Percentiles rank a stretch among this genome's conserved stretches.
Conservation (phyloP, 2,888 invertebrate species). For the Brachyopa scutellaris region DNA sequence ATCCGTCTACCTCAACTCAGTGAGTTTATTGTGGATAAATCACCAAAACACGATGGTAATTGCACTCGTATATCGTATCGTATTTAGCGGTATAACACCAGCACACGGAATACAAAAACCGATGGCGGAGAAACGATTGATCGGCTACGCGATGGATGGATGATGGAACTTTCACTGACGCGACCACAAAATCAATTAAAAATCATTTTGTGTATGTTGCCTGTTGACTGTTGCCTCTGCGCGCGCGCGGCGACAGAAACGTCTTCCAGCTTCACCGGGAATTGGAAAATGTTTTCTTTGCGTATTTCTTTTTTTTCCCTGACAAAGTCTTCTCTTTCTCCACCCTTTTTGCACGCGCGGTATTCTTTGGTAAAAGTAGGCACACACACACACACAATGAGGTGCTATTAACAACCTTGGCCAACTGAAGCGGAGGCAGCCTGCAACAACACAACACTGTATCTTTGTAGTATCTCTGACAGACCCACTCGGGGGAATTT, state of each 20-base stretch:
- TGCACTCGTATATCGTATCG: conserved; percentile 49
- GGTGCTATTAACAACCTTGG: conserved; percentile 54
- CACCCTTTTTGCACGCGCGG: not conserved
- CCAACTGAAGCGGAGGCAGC: conserved; percentile 49
- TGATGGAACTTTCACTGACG: conserved; percentile 71
- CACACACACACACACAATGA: not conserved
- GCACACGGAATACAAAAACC: conserved; percentile 52
- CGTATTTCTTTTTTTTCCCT: conserved; percentile 33
- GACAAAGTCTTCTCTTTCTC: conserved; percentile 49
- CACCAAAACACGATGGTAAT: conserved; percentile 64
- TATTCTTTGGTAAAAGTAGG: conserved; percentile 54
- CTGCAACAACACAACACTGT: conserved; percentile 30
- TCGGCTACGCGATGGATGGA: conserved; percentile 56
- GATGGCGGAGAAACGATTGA: conserved; percentile 65
- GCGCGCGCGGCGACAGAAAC: conserved; percentile 21
- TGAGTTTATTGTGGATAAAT: conserved; percentile 57
- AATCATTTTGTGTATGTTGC: conserved; percentile 66
- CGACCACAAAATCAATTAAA: conserved; percentile 72
- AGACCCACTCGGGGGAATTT: conserved; percentile 40
- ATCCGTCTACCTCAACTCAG: conserved; percentile 12
- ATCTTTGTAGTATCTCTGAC: conserved; percentile 5
- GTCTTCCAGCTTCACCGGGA: conserved; percentile 10
- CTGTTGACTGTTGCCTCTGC: conserved; percentile 33
- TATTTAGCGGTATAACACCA: conserved; percentile 42
- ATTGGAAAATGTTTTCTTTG: conserved; percentile 33